Percentiles rank a stretch among this genome's conserved stretches.
These are phyloP conservation scores for Sebastes umbrosus DNA, from an alignment of 2,797 vertebrate genomes.

Conservation along the genomic window DNA sequence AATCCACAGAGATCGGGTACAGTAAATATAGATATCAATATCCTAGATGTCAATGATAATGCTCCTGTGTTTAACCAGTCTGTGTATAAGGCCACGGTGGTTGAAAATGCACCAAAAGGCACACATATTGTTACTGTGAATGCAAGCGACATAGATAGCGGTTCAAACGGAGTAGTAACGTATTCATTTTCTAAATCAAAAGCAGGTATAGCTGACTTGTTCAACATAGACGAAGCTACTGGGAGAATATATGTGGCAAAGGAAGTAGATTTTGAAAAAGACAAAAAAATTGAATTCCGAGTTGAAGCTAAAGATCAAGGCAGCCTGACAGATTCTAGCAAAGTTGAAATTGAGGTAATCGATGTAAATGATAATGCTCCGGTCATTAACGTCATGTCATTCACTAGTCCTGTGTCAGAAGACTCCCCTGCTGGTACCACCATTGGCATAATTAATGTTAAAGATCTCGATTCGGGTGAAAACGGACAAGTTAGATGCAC, in stretches of 20 bases:
- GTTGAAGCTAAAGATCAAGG: slow-evolving; percentile 82
- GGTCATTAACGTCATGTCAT: slow-evolving; percentile 80
- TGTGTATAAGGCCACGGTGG: slow-evolving; percentile 52
- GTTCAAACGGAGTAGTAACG: slow-evolving; percentile 43
- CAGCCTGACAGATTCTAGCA: slow-evolving; percentile 62
- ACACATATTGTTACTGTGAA: slow-evolving; percentile 45
- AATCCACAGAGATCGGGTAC: slow-evolving; percentile 71
- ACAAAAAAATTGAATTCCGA: slow-evolving; percentile 64
- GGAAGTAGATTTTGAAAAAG: slow-evolving; percentile 83
- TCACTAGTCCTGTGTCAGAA: slow-evolving; percentile 78
- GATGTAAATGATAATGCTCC: slow-evolving; percentile 88
- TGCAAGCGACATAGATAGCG: slow-evolving; percentile 69
- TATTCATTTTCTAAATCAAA: slow-evolving; percentile 78
- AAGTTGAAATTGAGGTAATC: slow-evolving; percentile 80
- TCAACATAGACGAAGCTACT: slow-evolving; percentile 73
- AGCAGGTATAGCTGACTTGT: slow-evolving; percentile 53
- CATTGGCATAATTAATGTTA: slow-evolving; percentile 81
- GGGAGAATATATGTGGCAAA: slow-evolving; percentile 73
- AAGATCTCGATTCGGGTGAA: slow-evolving; percentile 70
- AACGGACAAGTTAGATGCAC: slow-evolving; percentile 61
- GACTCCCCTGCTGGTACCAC: slow-evolving; percentile 75
- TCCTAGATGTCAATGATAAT: slow-evolving; percentile 71
- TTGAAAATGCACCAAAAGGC: slow-evolving; percentile 63
- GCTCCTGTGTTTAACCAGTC: slow-evolving; percentile 71
- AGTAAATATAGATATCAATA: slow-evolving; percentile 59